Conservation (phyloP, 2,888 invertebrate species). For the Kuschelorhynchus macadamiae region DNA sequence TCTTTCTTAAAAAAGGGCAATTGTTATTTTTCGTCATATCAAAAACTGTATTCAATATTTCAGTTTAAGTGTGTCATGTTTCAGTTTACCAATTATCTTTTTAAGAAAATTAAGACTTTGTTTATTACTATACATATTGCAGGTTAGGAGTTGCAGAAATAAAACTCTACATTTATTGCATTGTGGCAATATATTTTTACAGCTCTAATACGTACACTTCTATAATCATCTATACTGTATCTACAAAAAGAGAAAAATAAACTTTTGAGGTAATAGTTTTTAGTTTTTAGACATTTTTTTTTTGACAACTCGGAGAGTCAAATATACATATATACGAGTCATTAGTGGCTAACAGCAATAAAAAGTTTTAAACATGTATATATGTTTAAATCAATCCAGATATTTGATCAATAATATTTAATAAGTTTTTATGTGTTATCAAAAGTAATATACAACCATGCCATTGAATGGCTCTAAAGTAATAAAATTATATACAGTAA, state of each 20-base stretch:
- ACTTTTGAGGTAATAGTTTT: conserved; percentile 18
- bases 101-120: no score
- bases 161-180: conserved; percentile 58
- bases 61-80: no score
- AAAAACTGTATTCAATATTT: no score
- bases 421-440: not conserved
- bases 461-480: conserved; percentile 26
- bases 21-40: no score
- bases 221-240: conserved; percentile 5
- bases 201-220: conserved; percentile 27
- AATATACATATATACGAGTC: conserved; percentile 23
- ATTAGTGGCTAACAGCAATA: conserved; percentile 9
- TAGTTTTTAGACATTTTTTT: not conserved
- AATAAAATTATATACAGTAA: conserved; percentile 22
- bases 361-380: conserved; percentile 1
- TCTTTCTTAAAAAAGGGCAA: no score
- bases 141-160: no score
- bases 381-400: not conserved
- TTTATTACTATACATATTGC: no score
- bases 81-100: no score
- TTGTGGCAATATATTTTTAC: conserved; percentile 58
- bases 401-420: not conserved
- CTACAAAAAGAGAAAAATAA: conserved; percentile 7
- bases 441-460: conserved; percentile 6
- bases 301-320: conserved; percentile 17